Base-by-base conservation (phyloP, 2,113 vertebrate genomes). In the Solea senegalensis region DNA sequence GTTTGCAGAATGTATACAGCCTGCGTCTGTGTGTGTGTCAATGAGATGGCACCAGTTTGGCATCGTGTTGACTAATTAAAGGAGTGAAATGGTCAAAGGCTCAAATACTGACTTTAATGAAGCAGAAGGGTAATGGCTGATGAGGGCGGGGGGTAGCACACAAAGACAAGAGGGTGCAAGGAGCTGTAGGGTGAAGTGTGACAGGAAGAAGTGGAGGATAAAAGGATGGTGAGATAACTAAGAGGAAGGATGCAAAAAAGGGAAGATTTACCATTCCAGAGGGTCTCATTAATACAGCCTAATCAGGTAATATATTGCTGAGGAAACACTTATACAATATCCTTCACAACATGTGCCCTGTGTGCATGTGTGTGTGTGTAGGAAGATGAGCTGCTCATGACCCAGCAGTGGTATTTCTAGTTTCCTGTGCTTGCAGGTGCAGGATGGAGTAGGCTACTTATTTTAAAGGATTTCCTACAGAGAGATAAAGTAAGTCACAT, bases 241-340 rank as follows among this genome's bases (percentile, higher is more conserved):
- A 45, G 57, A 28, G 84, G 60, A 79, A 90, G 81, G 70, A 87
- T 86, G 81, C 74, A 85, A 80, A 85, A 62, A 21, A 21, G 40
- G 68, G 41, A 70, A 72, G 16, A 46, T 84, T 72, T 69, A 66
- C 11, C 70, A 65, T 82, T 88, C 86, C 81, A 71, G 74, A 68
- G 82, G 80, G 87, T 63, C 86, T 90, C 82, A 85, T 90, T 89
- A 88, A 87, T 81, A 81, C 68, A 79, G 66, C 64, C 72, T 86
- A 84, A 86, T 86, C 74, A 86, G 82, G 82, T 78, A 62, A 72
- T 79, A 86, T 87, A 88, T 69, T 84, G 85, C 84, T 85, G 81
- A 91, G 76, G 63, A 84, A 86, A 91, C 74, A 84, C 78, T 86
- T 84, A 64, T 74, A 56, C 39, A 9, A 78, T 80, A 86, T 86